Evolutionary conservation across 1,140 invertebrate genomes (phyloP), one percentile per base, ranked within the genome.

Genomic region (Camponotus pennsylvanicus): DNA sequence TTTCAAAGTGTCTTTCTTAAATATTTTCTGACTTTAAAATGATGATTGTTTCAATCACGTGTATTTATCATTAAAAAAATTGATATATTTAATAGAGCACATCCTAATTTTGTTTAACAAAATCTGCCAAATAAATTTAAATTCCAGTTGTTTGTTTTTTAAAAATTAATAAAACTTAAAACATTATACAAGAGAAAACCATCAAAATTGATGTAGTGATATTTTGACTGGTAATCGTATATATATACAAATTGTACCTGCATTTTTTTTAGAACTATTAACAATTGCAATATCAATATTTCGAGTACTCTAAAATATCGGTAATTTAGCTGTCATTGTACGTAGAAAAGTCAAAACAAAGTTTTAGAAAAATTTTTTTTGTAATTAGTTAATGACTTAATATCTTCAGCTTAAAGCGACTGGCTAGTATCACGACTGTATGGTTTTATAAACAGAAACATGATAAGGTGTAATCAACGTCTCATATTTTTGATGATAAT

Each of bases 381-480:
- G 13, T 15, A 32, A 61, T 2, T 6, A 64, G 27, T 66, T 57
- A 40, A 9, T 15, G 7, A 27, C 27, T 27, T 57, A 40, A 69
- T 18, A 21, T 79, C 27, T 69, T 18, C 15, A 69, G 37, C 18
- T 70, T 57, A 32, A 42, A 69, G 11, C 57, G 34, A 80, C 61
- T 64, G 15, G 32, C 1, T 55, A 67, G 8, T 80, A 70, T 59
- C 34, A 34, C 45, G 45, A 77, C 34, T 67, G n/a, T 45, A 69
- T 21, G 32, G 57, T 57, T 34, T 18, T 27, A 18, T 57, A 40
- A 79, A 80, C 34, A 57, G 18, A 79, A 13, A 40, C n/a, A 1
- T 80, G 66, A 80, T 80, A 80, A 80, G 32, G 9, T 32, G 15
- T 70, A 80, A 70, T 80, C 49, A 70, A 57, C n/a, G 15, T 32